phyloP scores from a whole-genome alignment of 64 coral and sea anemone species.

The Montipora foliosa region DNA sequence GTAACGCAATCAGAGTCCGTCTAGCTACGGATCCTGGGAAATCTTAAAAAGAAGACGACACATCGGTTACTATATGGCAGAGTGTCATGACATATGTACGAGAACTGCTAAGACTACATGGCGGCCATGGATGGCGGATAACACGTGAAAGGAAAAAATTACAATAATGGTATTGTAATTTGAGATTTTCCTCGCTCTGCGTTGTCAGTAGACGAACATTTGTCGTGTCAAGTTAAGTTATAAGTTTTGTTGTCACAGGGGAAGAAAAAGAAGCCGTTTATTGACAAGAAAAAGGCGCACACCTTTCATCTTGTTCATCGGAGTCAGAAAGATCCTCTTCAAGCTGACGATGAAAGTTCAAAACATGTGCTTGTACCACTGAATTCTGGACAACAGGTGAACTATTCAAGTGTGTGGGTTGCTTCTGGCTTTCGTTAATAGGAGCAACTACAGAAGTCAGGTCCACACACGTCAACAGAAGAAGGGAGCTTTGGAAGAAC shows the following conservation, averaged over 20 bases:
- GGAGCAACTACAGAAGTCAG: no score
- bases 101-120: no score
- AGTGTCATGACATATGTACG: no score
- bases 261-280: constrained; percentile 95
- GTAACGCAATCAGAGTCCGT: no score
- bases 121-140: neutral
- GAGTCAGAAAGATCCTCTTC: constrained; percentile 95
- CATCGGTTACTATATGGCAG: no score
- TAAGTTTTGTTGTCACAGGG: constrained; percentile 42
- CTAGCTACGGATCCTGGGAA: no score
- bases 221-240: neutral
- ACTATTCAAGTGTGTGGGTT: neutral
- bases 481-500: no score
- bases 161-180: constrained; percentile 7
- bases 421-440: neutral
- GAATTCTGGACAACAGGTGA: constrained; percentile 47
- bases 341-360: constrained; percentile 91
- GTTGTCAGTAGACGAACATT: neutral
- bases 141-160: constrained; percentile 5
- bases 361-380: constrained; percentile 82
- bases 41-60: no score
- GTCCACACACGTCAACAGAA: no score
- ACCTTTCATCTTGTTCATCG: constrained; percentile 96
- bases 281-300: constrained; percentile 93
- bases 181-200: neutral